Evolutionary conservation across 2,113 vertebrate species (phyloP).

Genomic region (Neomonachus schauinslandi): DNA sequence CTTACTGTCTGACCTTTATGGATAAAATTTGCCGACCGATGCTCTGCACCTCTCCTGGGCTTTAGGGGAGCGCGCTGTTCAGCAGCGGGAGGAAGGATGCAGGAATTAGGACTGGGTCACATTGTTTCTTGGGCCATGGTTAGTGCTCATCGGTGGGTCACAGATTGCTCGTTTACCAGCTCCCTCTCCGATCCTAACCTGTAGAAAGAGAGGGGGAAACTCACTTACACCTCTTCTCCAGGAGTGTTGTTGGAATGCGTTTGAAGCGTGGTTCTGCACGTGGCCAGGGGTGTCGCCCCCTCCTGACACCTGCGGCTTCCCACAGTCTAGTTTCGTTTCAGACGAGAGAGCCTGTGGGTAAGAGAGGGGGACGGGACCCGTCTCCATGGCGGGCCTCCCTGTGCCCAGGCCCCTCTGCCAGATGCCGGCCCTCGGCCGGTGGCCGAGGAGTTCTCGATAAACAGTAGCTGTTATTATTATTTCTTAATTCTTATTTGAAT

Average conservation of each 20-base stretch:
- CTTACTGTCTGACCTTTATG: neutral
- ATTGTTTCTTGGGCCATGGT: fast-evolving
- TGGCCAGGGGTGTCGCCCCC: too few species aligned
- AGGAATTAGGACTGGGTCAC: too few species aligned
- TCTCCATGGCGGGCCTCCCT: neutral
- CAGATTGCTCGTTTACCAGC: fast-evolving
- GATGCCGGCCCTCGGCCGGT: neutral
- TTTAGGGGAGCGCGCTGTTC: neutral
- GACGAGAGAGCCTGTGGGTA: fast-evolving
- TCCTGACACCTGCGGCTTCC: fast-evolving
- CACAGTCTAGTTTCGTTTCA: neutral
- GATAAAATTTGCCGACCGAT: neutral
- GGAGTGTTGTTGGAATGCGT: fast-evolving
- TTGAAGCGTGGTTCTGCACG: fast-evolving
- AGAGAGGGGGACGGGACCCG: fast-evolving
- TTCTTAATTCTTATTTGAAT: neutral
- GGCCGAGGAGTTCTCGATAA: neutral
- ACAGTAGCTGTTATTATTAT: neutral
- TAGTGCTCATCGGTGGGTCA: fast-evolving
- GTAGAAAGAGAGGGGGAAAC: too few species aligned
- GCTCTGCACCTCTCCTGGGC: fast-evolving
- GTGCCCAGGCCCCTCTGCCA: neutral
- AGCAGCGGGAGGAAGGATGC: neutral
- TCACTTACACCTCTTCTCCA: neutral
- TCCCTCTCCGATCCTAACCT: neutral